Base-by-base conservation (phyloP, 2,113 vertebrate genomes). In the Rhinoptilus africanus region DNA sequence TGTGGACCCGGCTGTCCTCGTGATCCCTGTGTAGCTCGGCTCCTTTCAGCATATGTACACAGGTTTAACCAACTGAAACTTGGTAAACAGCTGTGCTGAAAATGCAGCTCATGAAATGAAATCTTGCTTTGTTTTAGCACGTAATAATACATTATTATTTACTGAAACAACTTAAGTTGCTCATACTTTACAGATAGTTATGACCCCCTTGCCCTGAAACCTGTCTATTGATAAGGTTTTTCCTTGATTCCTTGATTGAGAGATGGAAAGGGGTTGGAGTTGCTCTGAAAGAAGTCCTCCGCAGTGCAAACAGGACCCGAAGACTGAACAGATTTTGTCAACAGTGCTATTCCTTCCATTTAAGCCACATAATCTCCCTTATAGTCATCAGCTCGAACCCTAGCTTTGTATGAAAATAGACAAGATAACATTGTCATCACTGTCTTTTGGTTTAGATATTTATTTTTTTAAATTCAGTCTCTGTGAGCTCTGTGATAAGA, bases 1-100 rank as follows among this genome's bases (percentile, higher is more conserved):
- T 91, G 37, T 66, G 87, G 63, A 45, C 39, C 71, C 51, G 50
- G 56, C 35, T 78, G 47, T 43, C 18, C 57, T 67, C 1, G 1
- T 82, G 89, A 92, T 41, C 47, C 8, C 51, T 26, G 63, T 3
- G 8, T 56, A 75, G 74, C 48, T 45, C 57, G 62, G 43, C 35
- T 95, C 56, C 64, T 80, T 76, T 86, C 75, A 23, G 75, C 3
- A 1, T 91, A 59, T 75, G 82, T 94, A 92, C 95, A 82, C 68
- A 92, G 43, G 72, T 71, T 95, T 88, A 96, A 85, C 83, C 54
- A 69, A 79, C 53, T 66, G 90, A 92, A 91, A 88, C 93, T 72
- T 17, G 32, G 86, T 86, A 95, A 97, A 96, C 84, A 94, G 85
- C 72, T 89, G 59, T 22, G 48, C 71, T 77, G 67, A 77, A 85